These are phyloP conservation scores for Rhopalosiphum nymphaeae DNA, from an alignment of 2,888 invertebrate species.

Conservation along the genomic window DNA sequence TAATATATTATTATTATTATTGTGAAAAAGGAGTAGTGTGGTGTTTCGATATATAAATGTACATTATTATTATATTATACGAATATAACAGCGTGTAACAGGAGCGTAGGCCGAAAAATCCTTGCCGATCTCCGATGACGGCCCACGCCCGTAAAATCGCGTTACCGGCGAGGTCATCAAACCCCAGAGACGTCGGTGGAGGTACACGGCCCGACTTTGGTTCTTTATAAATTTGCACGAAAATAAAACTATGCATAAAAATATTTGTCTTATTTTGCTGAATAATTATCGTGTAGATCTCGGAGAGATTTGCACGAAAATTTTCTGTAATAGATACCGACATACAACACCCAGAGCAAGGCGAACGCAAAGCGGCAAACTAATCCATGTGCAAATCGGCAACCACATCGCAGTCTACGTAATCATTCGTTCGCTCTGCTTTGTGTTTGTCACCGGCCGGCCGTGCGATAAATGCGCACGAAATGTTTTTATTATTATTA, in stretches of 20 bases:
- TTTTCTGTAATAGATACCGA: neutral
- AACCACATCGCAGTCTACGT: neutral
- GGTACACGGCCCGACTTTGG: neutral
- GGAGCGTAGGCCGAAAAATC: constrained; percentile 60
- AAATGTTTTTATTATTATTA: neutral
- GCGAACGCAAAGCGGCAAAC: neutral
- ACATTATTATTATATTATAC: neutral
- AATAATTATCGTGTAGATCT: neutral
- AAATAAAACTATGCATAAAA: neutral
- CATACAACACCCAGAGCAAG: neutral
- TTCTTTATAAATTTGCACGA: neutral
- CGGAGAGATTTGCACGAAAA: neutral
- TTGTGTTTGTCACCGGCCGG: neutral
- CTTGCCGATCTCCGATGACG: constrained; percentile 48
- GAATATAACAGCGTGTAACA: neutral
- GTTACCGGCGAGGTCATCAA: constrained; percentile 51
- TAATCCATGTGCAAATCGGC: neutral
- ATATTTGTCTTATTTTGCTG: neutral
- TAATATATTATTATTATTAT: constrained; percentile 29
- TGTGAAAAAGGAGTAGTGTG: neutral
- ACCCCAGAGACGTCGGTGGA: neutral
- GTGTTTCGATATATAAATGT: neutral
- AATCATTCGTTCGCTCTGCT: neutral
- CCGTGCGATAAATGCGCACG: neutral
- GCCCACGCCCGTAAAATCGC: constrained; percentile 57